phyloP scores from a whole-genome alignment of 2,113 vertebrate species.

The Agapornis roseicollis region DNA sequence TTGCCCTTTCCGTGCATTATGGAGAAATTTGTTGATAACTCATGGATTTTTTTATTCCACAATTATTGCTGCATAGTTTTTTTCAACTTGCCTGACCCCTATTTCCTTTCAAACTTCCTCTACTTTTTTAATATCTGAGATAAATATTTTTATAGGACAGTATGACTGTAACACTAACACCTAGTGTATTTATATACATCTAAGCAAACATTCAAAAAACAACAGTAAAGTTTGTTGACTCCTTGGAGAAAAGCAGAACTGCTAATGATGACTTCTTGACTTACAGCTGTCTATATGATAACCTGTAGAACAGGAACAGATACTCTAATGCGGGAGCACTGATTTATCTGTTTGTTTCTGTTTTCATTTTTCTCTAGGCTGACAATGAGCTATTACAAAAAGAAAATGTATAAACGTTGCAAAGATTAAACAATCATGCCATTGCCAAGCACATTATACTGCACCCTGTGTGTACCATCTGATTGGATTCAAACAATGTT shows the following conservation, averaged over 20 bases:
- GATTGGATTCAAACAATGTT: not conserved
- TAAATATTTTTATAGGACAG: not conserved
- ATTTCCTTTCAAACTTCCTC: not conserved
- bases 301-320: not conserved
- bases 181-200: not conserved
- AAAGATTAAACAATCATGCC: constrained; percentile 3
- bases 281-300: constrained; percentile 14
- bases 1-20: not conserved
- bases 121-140: not conserved
- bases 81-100: not conserved
- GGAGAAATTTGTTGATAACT: not conserved
- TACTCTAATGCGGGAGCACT: not conserved
- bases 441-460: not conserved
- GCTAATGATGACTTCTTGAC: constrained; percentile 18
- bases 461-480: not conserved
- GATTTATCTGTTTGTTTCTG: constrained; percentile 44
- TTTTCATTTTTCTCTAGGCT: constrained; percentile 22
- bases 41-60: not conserved
- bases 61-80: not conserved
- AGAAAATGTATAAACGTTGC: not conserved
- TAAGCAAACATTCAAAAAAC: not conserved
- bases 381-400: not conserved
- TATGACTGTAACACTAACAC: not conserved
- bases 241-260: constrained; percentile 28
- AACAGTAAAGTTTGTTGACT: not conserved